phyloP scores from a whole-genome alignment of 2,797 vertebrate genomes.

The Acanthornis magna region DNA sequence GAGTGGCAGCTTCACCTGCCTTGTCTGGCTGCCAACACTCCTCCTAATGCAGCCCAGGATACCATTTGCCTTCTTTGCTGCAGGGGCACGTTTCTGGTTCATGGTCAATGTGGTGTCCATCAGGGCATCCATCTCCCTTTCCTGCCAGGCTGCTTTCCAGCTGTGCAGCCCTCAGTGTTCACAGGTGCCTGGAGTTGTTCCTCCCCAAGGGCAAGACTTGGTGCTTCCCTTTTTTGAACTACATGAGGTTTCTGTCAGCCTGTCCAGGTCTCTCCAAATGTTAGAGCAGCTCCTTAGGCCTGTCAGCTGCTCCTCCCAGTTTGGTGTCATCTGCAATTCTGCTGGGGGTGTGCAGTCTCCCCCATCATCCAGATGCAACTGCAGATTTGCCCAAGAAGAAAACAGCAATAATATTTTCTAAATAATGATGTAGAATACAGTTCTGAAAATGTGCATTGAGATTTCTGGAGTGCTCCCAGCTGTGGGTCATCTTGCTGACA shows the following conservation, averaged over 20 bases:
- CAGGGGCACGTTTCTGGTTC: background rate
- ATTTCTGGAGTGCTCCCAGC: background rate
- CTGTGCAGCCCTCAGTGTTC: background rate
- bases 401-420: background rate
- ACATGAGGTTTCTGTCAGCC: background rate
- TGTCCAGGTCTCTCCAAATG: background rate
- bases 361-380: background rate
- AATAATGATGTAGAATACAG: background rate
- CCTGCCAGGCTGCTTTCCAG: background rate
- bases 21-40: background rate
- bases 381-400: background rate
- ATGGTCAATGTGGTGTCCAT: background rate
- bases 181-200: background rate
- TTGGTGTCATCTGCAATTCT: background rate
- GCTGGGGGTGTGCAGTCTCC: background rate
- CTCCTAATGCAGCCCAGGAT: background rate
- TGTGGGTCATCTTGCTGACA: background rate
- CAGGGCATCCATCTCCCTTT: background rate
- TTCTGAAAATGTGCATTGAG: background rate
- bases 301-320: background rate
- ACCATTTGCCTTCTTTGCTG: background rate
- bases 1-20: background rate
- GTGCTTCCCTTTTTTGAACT: rapidly evolving
- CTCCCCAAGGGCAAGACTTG: background rate
- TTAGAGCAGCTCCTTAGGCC: background rate